Percentiles rank a stretch among this genome's conserved stretches.
Evolutionary conservation across 2,113 vertebrate genomes (phyloP).

Genomic region (Poicephalus meyeri): DNA sequence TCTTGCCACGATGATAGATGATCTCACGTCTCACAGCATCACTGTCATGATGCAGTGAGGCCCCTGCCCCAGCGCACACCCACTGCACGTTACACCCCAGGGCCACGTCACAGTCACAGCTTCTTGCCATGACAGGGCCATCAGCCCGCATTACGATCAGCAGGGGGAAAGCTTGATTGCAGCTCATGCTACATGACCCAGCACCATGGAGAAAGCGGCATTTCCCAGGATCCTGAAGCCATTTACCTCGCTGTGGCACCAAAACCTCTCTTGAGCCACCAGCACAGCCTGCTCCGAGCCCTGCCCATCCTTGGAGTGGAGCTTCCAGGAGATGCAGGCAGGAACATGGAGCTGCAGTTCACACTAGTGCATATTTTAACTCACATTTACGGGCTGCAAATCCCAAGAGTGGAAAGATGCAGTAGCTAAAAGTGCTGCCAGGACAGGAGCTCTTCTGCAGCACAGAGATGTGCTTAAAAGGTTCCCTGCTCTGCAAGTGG

Average conservation of each 20-base stretch:
- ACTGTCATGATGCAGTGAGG: neutral
- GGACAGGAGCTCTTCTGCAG: neutral
- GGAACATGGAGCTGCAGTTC: neutral
- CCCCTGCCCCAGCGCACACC: neutral
- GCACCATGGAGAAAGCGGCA: rapidly evolving
- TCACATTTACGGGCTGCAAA: neutral
- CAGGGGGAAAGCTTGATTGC: neutral
- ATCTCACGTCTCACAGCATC: rapidly evolving
- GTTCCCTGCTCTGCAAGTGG: neutral
- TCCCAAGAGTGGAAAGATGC: neutral
- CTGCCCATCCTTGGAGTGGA: neutral
- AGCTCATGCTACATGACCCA: neutral
- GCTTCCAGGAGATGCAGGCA: neutral
- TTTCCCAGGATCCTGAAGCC: neutral
- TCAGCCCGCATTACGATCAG: neutral
- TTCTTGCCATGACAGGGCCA: neutral
- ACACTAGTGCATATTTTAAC: neutral
- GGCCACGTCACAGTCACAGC: neutral
- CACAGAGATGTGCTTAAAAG: rapidly evolving
- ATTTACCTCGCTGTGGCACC: rapidly evolving
- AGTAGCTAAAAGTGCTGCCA: neutral
- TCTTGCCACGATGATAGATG: rapidly evolving
- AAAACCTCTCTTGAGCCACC: neutral
- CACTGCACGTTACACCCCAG: neutral
- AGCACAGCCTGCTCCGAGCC: neutral